Conservation (phyloP, 2,113 vertebrate species). For the Aythya baeri region DNA sequence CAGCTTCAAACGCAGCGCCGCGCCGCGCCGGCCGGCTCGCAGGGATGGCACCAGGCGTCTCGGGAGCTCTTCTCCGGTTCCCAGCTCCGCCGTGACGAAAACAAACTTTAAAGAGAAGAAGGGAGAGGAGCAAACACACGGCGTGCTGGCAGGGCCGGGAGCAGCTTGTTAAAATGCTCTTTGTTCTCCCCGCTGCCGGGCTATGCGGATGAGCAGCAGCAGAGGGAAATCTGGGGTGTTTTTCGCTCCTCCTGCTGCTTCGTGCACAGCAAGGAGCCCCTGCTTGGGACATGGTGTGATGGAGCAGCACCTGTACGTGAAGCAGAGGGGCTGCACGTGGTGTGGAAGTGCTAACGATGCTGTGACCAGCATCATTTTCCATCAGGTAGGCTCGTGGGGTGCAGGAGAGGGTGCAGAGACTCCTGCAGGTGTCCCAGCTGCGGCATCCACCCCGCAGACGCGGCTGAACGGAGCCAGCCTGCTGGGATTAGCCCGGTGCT, state of each 20-base stretch:
- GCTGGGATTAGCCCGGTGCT: background rate
- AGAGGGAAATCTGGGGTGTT: background rate
- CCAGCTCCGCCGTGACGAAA: background rate
- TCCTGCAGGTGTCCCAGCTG: background rate
- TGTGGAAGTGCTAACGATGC: background rate
- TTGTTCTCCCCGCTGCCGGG: background rate
- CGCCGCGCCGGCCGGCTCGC: background rate
- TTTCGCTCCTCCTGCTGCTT: background rate
- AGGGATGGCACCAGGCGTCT: accelerated
- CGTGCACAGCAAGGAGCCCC: too few relatives aligned
- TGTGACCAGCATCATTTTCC: too few relatives aligned
- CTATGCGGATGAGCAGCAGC: background rate
- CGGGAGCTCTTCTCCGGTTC: background rate
- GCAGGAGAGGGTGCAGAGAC: background rate
- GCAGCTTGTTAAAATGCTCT: background rate
- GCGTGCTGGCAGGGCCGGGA: background rate
- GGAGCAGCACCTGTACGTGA: accelerated
- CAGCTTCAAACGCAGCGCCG: background rate
- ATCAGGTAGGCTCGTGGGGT: accelerated
- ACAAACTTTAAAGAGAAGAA: background rate
- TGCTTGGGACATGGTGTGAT: background rate
- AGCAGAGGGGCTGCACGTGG: accelerated
- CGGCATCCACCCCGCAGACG: background rate
- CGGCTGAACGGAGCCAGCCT: background rate
- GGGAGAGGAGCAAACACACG: background rate